phyloP scores from a whole-genome alignment of 2,797 vertebrate species.

The Chaenodraco wilsoni region DNA sequence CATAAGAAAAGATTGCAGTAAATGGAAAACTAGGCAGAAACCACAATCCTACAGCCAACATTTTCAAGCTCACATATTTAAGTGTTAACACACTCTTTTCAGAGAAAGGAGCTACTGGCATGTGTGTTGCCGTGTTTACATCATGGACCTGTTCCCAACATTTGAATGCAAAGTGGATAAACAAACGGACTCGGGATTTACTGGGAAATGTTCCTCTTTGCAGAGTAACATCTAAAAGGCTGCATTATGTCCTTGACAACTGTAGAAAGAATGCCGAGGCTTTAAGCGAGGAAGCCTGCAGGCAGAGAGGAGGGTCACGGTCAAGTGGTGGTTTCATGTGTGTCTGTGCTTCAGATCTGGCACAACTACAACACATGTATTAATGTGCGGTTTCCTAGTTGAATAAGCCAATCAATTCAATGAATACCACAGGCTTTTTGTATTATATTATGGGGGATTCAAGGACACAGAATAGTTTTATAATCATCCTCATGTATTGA shows the following conservation, averaged over 20 bases:
- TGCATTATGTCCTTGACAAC: slow-evolving; percentile 40
- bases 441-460: no score
- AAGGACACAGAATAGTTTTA: no score
- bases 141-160: slow-evolving; percentile 30
- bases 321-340: neutral
- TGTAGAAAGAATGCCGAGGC: slow-evolving; percentile 2
- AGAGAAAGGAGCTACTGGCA: neutral
- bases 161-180: slow-evolving; percentile 30
- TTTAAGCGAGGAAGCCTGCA: slow-evolving; percentile 17
- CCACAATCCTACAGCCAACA: slow-evolving; percentile 22
- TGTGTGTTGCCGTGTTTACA: slow-evolving; percentile 29
- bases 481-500: no score
- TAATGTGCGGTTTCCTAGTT: no score
- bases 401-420: no score
- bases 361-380: no score
- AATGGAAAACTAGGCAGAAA: slow-evolving; percentile 55
- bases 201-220: neutral
- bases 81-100: neutral
- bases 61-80: slow-evolving; percentile 4
- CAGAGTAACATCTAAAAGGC: neutral
- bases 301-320: slow-evolving; percentile 20
- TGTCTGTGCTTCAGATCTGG: slow-evolving; percentile 5
- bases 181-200: neutral
- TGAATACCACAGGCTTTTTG: no score
- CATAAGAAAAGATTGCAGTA: slow-evolving; percentile 44